Conservation (phyloP, 2,113 vertebrate species). For the Microcebus murinus region DNA sequence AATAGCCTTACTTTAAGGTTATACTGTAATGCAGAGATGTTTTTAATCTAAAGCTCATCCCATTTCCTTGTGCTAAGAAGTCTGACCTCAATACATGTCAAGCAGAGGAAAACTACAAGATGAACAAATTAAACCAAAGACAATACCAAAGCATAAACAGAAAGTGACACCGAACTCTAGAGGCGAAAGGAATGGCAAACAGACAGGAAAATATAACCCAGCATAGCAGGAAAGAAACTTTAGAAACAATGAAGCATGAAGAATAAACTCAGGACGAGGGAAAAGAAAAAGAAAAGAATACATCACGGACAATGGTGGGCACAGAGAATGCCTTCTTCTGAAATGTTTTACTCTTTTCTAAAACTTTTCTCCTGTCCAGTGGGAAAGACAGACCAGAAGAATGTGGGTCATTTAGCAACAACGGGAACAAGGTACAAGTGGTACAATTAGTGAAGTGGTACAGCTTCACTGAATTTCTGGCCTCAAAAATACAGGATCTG, state of each 20-base stretch:
- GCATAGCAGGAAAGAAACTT: neutral
- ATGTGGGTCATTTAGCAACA: neutral
- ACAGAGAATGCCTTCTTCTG: neutral
- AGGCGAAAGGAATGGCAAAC: slow-evolving; percentile 16
- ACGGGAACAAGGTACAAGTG: neutral
- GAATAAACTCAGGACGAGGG: neutral
- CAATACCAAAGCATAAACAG: slow-evolving; percentile 63
- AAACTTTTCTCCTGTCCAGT: neutral
- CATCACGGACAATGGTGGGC: too few relatives aligned
- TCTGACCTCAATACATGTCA: slow-evolving; percentile 65
- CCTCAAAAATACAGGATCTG: neutral
- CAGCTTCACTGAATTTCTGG: neutral
- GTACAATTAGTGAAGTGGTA: neutral
- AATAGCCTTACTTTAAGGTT: too few relatives aligned
- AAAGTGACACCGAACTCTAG: slow-evolving; percentile 27
- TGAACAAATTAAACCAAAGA: slow-evolving; percentile 62
- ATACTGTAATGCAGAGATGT: neutral
- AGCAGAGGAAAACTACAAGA: slow-evolving; percentile 47
- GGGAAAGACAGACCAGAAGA: neutral
- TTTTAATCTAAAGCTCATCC: slow-evolving; percentile 67
- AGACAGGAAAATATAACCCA: neutral
- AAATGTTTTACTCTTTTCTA: slow-evolving; percentile 1
- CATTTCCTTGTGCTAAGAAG: slow-evolving; percentile 60
- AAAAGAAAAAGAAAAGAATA: too few relatives aligned
- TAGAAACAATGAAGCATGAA: neutral